A percentile compares a stretch with the other conserved stretches of the same genome.
phyloP scores from a whole-genome alignment of 92 coral and sea anemone species.

The Isaurus tuberculatus region DNA sequence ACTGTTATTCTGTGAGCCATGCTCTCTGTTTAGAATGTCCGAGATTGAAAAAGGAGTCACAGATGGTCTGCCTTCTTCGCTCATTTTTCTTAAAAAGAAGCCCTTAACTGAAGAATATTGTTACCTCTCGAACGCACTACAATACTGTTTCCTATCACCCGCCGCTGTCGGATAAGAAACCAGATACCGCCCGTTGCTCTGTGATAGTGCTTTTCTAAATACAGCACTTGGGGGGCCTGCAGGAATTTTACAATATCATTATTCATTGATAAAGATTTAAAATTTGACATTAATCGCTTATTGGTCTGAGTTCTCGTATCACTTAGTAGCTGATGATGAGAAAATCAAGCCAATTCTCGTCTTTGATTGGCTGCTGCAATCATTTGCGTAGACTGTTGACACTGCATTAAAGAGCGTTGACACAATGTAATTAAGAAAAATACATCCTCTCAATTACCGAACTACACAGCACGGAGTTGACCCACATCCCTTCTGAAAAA shows the following conservation, averaged over 20 bases:
- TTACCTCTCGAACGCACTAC: slow-evolving; percentile 42
- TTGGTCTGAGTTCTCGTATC: slow-evolving; percentile 96
- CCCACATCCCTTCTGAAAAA: slow-evolving; percentile 75
- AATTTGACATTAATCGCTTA: slow-evolving; percentile 96
- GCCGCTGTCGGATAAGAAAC: slow-evolving; percentile 71
- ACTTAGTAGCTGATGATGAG: slow-evolving; percentile 95
- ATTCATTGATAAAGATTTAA: slow-evolving; percentile 95
- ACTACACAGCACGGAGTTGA: slow-evolving; percentile 43
- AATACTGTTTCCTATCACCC: slow-evolving; percentile 56
- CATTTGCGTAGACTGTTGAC: slow-evolving; percentile 98
- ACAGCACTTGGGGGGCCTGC: slow-evolving; percentile 92
- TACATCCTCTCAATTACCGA: slow-evolving; percentile 94
- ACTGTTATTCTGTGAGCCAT: slow-evolving; percentile 53
- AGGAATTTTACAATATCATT: slow-evolving; percentile 98
- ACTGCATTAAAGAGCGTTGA: slow-evolving; percentile 94
- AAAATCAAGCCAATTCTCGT: slow-evolving; percentile 88
- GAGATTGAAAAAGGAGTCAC: slow-evolving; percentile 93
- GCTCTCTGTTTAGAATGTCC: slow-evolving; percentile 86
- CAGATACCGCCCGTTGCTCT: slow-evolving; percentile 89
- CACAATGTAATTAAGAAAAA: slow-evolving; percentile 96
- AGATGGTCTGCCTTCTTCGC: slow-evolving; percentile 73
- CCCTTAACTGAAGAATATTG: slow-evolving; percentile 20
- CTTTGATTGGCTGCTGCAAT: slow-evolving; percentile 82
- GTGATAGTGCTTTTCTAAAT: slow-evolving; percentile 80
- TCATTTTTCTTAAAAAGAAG: slow-evolving; percentile 58